These are phyloP conservation scores for Rutilus rutilus DNA, from an alignment of 2,113 vertebrate genomes.

Conservation along the genomic window DNA sequence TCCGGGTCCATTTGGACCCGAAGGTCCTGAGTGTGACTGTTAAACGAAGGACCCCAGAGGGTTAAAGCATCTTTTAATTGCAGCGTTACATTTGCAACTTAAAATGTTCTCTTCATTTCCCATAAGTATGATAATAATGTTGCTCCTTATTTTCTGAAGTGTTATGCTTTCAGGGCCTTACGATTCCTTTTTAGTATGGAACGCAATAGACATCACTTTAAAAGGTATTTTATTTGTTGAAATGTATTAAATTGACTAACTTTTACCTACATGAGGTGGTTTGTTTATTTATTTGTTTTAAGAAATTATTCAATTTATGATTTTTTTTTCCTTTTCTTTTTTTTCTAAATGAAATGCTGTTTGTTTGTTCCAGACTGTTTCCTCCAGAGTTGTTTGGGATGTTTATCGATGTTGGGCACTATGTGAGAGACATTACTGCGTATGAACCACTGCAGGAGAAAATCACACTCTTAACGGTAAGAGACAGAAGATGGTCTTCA, in stretches of 20 bases:
- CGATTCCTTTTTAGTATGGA: constrained; percentile 93
- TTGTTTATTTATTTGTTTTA: background rate
- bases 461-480: constrained; percentile 81
- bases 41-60: too few relatives aligned
- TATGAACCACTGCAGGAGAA: constrained; percentile 83
- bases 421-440: constrained; percentile 82
- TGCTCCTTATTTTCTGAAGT: constrained; percentile 66
- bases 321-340: background rate
- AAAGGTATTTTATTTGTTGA: constrained; percentile 75
- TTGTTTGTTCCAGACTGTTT: constrained; percentile 78
- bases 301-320: too few relatives aligned
- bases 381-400: constrained; percentile 87
- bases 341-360: background rate
- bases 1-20: too few relatives aligned
- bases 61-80: too few relatives aligned
- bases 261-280: background rate
- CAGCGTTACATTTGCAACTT: background rate
- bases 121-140: background rate
- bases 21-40: too few relatives aligned
- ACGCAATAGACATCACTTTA: constrained; percentile 87
- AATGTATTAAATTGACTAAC: background rate
- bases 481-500: constrained; percentile 49
- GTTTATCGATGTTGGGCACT: constrained; percentile 92
- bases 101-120: background rate
- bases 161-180: constrained; percentile 87